A percentile compares a stretch with the other conserved stretches of the same genome.
These are phyloP conservation scores for Bombus fervidus DNA, from an alignment of 1,140 invertebrate species.

Conservation along the genomic window DNA sequence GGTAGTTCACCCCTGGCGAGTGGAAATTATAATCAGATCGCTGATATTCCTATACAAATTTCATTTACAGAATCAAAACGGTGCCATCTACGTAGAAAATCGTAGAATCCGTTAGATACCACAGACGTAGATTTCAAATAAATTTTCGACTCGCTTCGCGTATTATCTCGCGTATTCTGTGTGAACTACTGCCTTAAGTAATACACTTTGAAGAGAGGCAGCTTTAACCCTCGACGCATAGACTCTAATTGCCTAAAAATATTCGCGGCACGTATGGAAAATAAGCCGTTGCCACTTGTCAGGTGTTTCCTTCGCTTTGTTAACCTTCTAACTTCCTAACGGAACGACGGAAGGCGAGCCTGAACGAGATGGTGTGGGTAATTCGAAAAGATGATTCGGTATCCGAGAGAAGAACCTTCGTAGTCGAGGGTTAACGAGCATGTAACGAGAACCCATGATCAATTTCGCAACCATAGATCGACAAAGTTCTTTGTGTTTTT, in stretches of 20 bases:
- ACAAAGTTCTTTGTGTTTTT: not conserved
- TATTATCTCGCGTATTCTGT: not conserved
- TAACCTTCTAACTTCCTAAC: not conserved
- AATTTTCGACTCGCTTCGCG: not conserved
- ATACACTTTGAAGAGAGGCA: too few relatives aligned
- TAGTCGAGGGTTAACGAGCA: not conserved
- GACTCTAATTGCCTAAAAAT: not conserved
- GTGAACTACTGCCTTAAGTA: too few relatives aligned
- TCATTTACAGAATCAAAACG: too few relatives aligned
- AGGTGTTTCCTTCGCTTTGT: not conserved
- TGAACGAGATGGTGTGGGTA: not conserved
- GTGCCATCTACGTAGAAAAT: too few relatives aligned
- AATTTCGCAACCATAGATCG: not conserved
- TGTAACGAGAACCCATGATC: not conserved
- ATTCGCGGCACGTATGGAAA: not conserved
- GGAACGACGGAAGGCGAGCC: not conserved
- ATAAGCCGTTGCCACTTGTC: not conserved
- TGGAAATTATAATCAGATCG: not conserved
- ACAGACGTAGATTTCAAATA: not conserved
- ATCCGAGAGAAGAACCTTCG: not conserved
- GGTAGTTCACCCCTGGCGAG: not conserved
- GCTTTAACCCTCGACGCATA: not conserved
- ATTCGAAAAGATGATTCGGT: conserved; percentile 5
- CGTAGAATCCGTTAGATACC: too few relatives aligned
- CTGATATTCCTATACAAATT: not conserved